Evolutionary conservation across 2,113 vertebrate species (phyloP).

Genomic region (Brienomyrus longianalis): DNA sequence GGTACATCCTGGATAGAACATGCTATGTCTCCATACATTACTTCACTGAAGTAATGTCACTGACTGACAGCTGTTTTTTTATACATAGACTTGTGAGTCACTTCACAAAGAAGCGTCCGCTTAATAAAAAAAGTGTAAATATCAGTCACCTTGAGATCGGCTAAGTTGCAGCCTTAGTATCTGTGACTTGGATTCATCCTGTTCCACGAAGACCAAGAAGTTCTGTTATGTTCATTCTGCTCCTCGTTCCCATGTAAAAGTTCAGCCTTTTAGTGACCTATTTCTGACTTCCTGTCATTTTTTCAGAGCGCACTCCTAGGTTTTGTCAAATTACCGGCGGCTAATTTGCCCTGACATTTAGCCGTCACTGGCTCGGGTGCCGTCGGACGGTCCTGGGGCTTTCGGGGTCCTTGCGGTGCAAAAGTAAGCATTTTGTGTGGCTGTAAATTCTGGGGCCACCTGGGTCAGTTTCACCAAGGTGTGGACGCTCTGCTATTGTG

Average conservation of each 20-base stretch:
- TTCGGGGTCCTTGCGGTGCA: neutral
- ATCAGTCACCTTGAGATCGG: neutral
- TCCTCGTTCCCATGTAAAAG: neutral
- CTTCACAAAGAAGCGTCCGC: neutral
- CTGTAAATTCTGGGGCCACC: neutral
- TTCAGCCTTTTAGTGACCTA: neutral
- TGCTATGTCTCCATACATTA: neutral
- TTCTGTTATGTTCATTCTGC: neutral
- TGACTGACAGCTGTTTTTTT: neutral
- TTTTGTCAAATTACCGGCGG: neutral
- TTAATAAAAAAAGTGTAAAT: neutral
- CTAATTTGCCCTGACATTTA: conserved; percentile 19
- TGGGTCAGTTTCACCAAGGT: neutral
- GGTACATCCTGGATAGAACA: neutral
- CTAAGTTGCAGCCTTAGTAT: neutral
- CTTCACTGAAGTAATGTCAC: neutral
- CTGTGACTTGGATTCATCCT: neutral
- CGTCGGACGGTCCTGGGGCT: neutral
- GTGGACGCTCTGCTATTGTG: neutral
- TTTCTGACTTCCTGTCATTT: conserved; percentile 21
- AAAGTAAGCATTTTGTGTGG: neutral
- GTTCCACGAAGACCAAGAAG: neutral
- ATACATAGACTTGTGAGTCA: neutral
- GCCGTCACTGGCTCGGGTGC: conserved; percentile 1
- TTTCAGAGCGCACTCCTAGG: neutral